Evolutionary conservation across 2,113 vertebrate species (phyloP), one percentile per base, ranked within the genome.

Genomic region (Pollimyrus isidori): DNA sequence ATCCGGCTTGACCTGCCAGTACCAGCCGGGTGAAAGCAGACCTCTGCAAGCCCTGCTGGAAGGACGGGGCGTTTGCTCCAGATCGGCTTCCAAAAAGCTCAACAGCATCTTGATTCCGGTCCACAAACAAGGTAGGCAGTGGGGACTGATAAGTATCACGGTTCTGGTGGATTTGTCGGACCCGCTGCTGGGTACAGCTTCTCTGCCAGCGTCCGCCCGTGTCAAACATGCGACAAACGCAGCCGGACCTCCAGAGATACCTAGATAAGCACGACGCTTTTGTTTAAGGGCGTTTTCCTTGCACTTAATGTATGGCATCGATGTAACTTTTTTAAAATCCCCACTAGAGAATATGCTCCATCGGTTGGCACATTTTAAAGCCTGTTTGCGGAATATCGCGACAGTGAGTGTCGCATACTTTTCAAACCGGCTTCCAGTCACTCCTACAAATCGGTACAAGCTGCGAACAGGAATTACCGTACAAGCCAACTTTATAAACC

Each of bases 1-100:
- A 86, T 91, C 95, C 2, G 97, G 96, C 0, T 95, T 98, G 89
- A 94, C 93, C 91, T 99, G 98, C 93, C 97, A 93, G 89, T 96
- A 97, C 84, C 95, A 89, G 45, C 92, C 93, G 0, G 96, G 95
- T 0, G 97, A 98, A 92, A 95, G 86, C 92, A 95, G 96, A 91
- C 97, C 97, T 2, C 95, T 99, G 91, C 97, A 96, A 76, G 97
- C 98, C 65, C 94, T 99, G 91, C 95, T 99, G 92, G 96, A 97
- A 80, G 98, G 98, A 92, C 96, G 97, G 76, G 98, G 97, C 21
- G 91, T 96, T 92, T 99, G 98, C 94, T 90, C 95, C 91, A 96
- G 95, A 90, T 89, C 92, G 26, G 94, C 95, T 56, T 92, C 92
- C n/a, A 93, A 92, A 88, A 94, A 93, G 87, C 89, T 93, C 73